Base-by-base conservation (phyloP, 1,140 invertebrate genomes). In the Papilio polyxenes region DNA sequence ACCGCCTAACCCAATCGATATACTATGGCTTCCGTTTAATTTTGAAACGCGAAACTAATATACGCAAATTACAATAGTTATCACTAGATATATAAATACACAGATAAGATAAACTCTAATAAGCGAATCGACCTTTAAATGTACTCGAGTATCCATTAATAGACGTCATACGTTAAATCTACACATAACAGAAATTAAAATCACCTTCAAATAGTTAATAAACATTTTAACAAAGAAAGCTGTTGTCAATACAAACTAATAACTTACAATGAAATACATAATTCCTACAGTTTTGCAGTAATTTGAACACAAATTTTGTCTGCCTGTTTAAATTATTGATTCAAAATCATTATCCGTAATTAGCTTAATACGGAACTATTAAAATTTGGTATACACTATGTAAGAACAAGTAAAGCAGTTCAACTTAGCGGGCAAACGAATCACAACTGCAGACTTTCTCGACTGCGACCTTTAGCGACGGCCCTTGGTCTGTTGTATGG, bases 1-100 rank as follows among this genome's bases (percentile, higher is more conserved):
- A 83, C 82, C 85, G 83, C 87, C 82, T 37, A 40, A 72, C 75
- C 85, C 88, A 89, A 94, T 94, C 92, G 89, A 94, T 93, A 92
- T 84, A 85, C 82, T 82, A 83, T 86, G 86, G 83, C 82, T 85
- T 81, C 83, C 86, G 82, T 87, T 86, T 84, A 83, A 87, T 83
- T 88, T 81, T 85, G 84, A n/a, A n/a, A 85, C 82, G 84, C 86
- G 53, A 88, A 89, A 82, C 83, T 59, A 44, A 62, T 40, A 6
- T 11, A 62, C 40, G 31, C 53, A 37, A 31, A 62, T 31, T 44
- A 56, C 23, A 31, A 40, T 59, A 53, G 23, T 37, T 62, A 79
- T 62, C 77, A 40, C 31, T 23, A 0, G 59, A 23, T 20, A 62
- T 62, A 59, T 65, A 65, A 65, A 31, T 40, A 72, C 23, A 72